Conservation (phyloP, 2,113 vertebrate species). For the Lamprologus sp. region DNA sequence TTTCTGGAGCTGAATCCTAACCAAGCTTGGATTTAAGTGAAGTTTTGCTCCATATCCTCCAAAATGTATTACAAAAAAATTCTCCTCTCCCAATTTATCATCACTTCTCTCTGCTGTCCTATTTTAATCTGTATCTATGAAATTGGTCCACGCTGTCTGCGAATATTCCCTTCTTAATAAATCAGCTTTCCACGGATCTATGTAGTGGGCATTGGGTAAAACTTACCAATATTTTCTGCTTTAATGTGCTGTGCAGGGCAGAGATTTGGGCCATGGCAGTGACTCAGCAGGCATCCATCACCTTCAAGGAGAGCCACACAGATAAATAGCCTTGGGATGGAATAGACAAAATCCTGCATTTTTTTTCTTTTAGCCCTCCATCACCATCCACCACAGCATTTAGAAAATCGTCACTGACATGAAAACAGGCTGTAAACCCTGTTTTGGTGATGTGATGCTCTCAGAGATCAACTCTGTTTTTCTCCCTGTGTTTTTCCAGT, state of each 20-base stretch:
- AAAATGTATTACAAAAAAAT: neutral
- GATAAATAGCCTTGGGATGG: conserved; percentile 1
- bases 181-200: conserved; percentile 20
- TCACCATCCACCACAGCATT: neutral
- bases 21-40: neutral
- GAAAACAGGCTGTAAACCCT: neutral
- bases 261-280: conserved; percentile 16
- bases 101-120: neutral
- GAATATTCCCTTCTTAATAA: conserved; percentile 46
- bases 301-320: conserved; percentile 13
- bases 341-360: neutral
- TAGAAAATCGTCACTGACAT: neutral
- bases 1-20: neutral
- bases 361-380: neutral
- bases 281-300: conserved; percentile 51
- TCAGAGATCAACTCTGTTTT: neutral
- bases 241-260: conserved; percentile 21
- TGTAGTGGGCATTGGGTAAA: conserved; percentile 16
- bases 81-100: neutral
- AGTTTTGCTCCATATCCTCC: neutral
- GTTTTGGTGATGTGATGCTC: neutral
- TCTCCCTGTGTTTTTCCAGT: neutral
- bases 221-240: conserved; percentile 51
- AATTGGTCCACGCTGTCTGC: conserved; percentile 33
- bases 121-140: conserved; percentile 17